Evolutionary conservation across 2,113 vertebrate species (phyloP).

Genomic region (Aptenodytes patagonicus): DNA sequence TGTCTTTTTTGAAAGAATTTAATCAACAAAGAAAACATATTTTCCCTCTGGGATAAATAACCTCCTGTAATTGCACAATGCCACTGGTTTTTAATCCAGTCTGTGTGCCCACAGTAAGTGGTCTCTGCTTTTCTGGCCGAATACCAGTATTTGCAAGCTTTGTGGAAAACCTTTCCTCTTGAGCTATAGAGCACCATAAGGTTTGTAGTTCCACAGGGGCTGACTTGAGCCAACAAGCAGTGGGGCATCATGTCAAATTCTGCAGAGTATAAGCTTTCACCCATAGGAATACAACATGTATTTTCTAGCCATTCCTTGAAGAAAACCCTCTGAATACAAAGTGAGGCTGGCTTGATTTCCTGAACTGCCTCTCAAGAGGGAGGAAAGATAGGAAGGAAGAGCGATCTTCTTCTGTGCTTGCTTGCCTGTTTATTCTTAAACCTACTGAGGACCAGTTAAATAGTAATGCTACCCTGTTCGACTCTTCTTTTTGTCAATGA

Average conservation of each 20-base stretch:
- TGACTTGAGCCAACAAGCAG: not conserved
- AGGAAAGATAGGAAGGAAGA: not conserved
- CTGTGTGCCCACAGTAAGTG: not conserved
- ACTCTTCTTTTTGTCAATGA: not conserved
- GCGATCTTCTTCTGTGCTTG: not conserved
- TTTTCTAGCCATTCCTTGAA: not conserved
- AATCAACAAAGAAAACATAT: not conserved
- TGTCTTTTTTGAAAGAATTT: not conserved
- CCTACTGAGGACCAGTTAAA: not conserved
- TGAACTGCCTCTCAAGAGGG: not conserved
- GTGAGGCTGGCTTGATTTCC: not conserved
- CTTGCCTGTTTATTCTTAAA: not conserved
- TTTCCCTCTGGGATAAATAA: constrained; percentile 24
- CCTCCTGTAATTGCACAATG: not conserved
- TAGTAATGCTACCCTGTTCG: not conserved
- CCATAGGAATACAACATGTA: not conserved
- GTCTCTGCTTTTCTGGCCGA: constrained; percentile 4
- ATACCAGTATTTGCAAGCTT: not conserved
- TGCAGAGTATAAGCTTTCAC: not conserved
- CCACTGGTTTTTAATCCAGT: not conserved
- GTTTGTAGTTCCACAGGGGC: not conserved
- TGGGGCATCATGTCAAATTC: not conserved
- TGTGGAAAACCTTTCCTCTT: not conserved
- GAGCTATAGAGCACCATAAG: not conserved
- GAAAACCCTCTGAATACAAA: not conserved